These are phyloP conservation scores for Leucozona laternaria DNA, from an alignment of 2,888 invertebrate genomes.

Conservation along the genomic window DNA sequence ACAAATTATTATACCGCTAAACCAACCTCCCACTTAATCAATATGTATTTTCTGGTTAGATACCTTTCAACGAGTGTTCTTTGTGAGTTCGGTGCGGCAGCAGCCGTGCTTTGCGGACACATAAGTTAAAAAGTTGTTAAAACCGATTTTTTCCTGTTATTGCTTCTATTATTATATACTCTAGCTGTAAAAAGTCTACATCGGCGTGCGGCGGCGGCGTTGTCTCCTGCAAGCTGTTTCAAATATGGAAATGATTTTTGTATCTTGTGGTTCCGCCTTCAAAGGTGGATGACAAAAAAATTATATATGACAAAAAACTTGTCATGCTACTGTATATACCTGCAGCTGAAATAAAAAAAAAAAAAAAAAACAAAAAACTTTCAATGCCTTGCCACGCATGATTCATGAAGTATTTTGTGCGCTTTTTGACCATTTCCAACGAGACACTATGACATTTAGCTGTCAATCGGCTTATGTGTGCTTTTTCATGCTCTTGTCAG, in stretches of 20 bases:
- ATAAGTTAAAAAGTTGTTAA: conserved; percentile 63
- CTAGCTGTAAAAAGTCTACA: neutral
- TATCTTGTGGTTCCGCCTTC: conserved; percentile 70
- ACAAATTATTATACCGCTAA: conserved; percentile 70
- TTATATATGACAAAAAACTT: conserved; percentile 20
- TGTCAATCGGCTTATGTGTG: conserved; percentile 65
- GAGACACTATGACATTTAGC: conserved; percentile 64
- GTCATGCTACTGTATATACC: conserved; percentile 56
- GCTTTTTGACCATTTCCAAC: conserved; percentile 54
- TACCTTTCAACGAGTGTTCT: neutral
- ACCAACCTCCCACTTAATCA: conserved; percentile 69
- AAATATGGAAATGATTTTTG: conserved; percentile 71
- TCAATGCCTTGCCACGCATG: conserved; percentile 54
- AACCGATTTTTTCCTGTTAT: conserved; percentile 70
- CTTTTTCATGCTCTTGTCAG: conserved; percentile 47
- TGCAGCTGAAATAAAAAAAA: conserved; percentile 8
- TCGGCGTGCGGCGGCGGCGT: no score
- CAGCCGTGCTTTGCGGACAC: conserved; percentile 8
- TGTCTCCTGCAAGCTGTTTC: conserved; percentile 46
- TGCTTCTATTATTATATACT: conserved; percentile 1
- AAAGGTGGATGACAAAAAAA: neutral
- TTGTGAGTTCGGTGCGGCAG: conserved; percentile 1
- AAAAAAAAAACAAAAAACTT: neutral
- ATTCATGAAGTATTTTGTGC: conserved; percentile 54
- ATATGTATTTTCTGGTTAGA: conserved; percentile 25